Evolutionary conservation across 2,888 invertebrate genomes (phyloP).

Genomic region (Sinodicranocentrus sp.): DNA sequence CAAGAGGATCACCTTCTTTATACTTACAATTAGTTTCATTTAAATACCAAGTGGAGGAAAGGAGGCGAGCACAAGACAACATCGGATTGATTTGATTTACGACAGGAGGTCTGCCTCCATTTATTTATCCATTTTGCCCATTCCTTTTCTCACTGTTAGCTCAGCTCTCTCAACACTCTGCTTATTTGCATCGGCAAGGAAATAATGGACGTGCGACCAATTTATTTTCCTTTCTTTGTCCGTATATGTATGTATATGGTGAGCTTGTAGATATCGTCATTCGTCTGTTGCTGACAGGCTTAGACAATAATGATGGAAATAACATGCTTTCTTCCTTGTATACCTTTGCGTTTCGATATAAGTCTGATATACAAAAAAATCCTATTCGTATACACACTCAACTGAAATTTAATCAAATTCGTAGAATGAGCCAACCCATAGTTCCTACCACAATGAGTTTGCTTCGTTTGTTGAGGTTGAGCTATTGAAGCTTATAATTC

Average conservation of each 20-base stretch:
- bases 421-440: too few relatives aligned
- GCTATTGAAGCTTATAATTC: slow-evolving; percentile 24
- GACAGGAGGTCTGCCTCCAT: slow-evolving; percentile 45
- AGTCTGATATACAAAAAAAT: too few relatives aligned
- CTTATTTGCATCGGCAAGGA: background rate
- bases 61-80: too few relatives aligned
- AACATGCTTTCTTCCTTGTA: background rate
- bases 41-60: too few relatives aligned
- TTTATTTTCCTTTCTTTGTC: slow-evolving; percentile 32
- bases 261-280: background rate
- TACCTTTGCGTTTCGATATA: too few relatives aligned
- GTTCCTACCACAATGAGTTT: background rate
- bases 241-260: too few relatives aligned
- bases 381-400: background rate
- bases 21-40: too few relatives aligned
- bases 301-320: slow-evolving; percentile 17
- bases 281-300: slow-evolving; percentile 20
- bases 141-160: background rate
- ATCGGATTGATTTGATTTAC: slow-evolving; percentile 51
- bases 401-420: background rate
- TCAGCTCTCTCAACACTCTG: background rate
- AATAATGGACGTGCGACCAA: slow-evolving; percentile 40
- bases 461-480: slow-evolving; percentile 1
- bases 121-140: slow-evolving; percentile 37
- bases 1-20: slow-evolving; percentile 4